Evolutionary conservation across 1,140 invertebrate species (phyloP), one percentile per base, ranked within the genome.

Genomic region (Venturia canescens): DNA sequence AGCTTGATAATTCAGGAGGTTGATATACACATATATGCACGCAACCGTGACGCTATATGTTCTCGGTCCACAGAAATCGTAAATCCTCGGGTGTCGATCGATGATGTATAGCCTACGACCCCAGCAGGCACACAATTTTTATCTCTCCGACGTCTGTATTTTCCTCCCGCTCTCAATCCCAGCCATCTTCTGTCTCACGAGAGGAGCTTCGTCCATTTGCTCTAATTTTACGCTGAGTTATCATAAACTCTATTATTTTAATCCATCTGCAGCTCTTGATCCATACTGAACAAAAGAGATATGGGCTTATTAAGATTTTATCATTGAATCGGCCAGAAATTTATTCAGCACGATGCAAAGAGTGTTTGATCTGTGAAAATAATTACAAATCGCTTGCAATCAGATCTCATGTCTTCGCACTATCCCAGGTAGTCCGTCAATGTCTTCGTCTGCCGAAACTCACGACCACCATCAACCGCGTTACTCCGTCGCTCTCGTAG

Each of bases 31-130:
- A 57, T 57, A 57, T 63, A 27, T 63, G 29, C 72, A 29, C 18
- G 34, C 50, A 31, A 31, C 60, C 60, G 60, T 63, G 15, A 23
- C 60, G 60, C n/a, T n/a, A 3, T 27, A 63, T 76, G 27, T 76
- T 18, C 72, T 57, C 78, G 79, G 66, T 74, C 78, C 27, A 81
- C 57, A 71, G 44, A 70, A 67, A 70, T 85, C 80, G 82, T 88
- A 87, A 89, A 88, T 89, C 84, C 83, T 80, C 18, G 29, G 86
- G 81, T 79, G 63, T 82, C 82, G 84, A 85, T 84, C 83, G 80
- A 82, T 87, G 86, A 88, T 88, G 83, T 83, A 88, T 60, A 9
- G 79, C 66, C 69, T 63, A 72, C 57, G 44, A 78, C 27, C 70
- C 67, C 66, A 63, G 48, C 77, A 69, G 48, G 53, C 74, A 66